phyloP scores from a whole-genome alignment of 2,888 invertebrate species.

The Pseudococcus jackbeardsleyi region DNA sequence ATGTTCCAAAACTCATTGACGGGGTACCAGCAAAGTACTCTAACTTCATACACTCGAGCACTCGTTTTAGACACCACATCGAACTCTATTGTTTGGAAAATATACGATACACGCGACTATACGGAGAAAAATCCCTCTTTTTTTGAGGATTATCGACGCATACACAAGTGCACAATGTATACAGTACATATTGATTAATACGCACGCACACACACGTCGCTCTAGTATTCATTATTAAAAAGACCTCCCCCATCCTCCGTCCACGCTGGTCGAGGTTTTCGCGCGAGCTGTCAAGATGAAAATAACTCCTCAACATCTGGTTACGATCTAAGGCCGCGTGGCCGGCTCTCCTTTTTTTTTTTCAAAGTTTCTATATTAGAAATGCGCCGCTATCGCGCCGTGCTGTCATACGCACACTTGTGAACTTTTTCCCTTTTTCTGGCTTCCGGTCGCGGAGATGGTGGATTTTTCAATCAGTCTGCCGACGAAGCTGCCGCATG shows the following conservation, averaged over 20 bases:
- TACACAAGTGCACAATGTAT: background rate
- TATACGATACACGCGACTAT: background rate
- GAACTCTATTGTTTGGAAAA: conserved; percentile 40
- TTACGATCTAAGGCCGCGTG: conserved; percentile 62
- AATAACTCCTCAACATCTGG: conserved; percentile 63
- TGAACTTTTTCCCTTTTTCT: conserved; percentile 53
- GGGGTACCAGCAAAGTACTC: background rate
- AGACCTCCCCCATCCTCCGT: background rate
- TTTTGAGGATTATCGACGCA: conserved; percentile 3
- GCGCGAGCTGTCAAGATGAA: conserved; percentile 39
- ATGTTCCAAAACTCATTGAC: background rate
- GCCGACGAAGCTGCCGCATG: background rate
- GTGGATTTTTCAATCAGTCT: conserved; percentile 18
- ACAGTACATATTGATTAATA: conserved; percentile 14
- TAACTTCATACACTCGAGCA: background rate
- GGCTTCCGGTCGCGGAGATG: conserved; percentile 12
- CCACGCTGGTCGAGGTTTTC: background rate
- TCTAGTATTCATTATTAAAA: background rate
- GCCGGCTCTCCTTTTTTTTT: conserved; percentile 32
- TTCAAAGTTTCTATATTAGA: conserved; percentile 59
- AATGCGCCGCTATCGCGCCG: conserved; percentile 18
- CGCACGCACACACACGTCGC: background rate
- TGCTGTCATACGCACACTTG: conserved; percentile 62
- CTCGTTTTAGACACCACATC: background rate
- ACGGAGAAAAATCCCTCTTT: background rate